Percentiles rank a stretch among this genome's conserved stretches.
Evolutionary conservation across 2,797 vertebrate species (phyloP).

Genomic region (Hapalemur alaotrensis): DNA sequence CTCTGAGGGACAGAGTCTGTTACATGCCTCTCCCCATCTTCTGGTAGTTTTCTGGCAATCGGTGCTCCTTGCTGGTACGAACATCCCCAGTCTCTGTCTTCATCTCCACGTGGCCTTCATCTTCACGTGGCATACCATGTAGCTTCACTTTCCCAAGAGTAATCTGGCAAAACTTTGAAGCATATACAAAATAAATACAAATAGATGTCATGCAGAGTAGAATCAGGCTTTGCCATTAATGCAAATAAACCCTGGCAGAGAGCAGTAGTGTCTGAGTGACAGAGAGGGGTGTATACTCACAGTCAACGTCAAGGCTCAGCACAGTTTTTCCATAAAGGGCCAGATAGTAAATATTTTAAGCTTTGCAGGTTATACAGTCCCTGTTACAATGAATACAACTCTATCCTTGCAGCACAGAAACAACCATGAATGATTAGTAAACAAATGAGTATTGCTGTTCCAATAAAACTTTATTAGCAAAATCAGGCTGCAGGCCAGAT

Average conservation of each 20-base stretch:
- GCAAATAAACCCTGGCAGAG: neutral
- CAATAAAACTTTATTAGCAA: conserved; percentile 54
- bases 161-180: neutral
- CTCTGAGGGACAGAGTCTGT: too few relatives aligned
- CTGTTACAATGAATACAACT: neutral
- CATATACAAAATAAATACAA: neutral
- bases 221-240: neutral
- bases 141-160: neutral
- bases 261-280: neutral
- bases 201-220: neutral
- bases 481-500: neutral
- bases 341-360: neutral
- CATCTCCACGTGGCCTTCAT: neutral
- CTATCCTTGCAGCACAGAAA: neutral
- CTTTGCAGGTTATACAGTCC: neutral
- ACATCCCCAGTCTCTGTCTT: neutral
- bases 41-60: neutral
- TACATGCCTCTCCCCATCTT: neutral
- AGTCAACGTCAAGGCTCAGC: neutral
- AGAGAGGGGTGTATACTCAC: neutral
- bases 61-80: neutral
- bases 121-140: neutral
- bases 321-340: neutral
- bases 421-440: neutral
- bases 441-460: neutral